A percentile compares a stretch with the other conserved stretches of the same genome.
Evolutionary conservation across 53 echinoderm and acorn worm species (phyloP).

Genomic region (Zoroaster sp.): DNA sequence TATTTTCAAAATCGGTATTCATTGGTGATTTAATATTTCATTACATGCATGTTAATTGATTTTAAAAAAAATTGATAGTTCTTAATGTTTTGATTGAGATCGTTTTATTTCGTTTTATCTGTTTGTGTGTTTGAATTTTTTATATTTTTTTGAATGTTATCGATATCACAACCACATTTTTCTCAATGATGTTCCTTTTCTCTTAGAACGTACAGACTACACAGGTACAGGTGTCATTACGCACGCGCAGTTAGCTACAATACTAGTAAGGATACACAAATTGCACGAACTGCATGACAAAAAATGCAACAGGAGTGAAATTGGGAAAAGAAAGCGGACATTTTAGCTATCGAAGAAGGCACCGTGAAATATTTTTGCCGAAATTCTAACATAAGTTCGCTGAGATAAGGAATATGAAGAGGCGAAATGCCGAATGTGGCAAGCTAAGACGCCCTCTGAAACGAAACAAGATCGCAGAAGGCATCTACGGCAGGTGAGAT

Average conservation of each 20-base stretch:
- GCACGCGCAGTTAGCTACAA: not conserved
- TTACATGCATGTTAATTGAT: too few relatives aligned
- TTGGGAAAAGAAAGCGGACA: constrained; percentile 24
- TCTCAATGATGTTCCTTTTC: not conserved
- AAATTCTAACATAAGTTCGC: constrained; percentile 84
- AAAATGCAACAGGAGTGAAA: constrained; percentile 66
- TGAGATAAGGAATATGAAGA: constrained; percentile 98
- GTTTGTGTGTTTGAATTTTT: too few relatives aligned
- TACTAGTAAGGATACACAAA: not conserved
- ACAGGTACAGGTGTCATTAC: constrained; percentile 18
- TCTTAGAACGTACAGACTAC: not conserved
- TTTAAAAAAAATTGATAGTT: too few relatives aligned
- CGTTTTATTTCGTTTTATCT: too few relatives aligned
- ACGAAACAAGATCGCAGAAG: constrained; percentile 96
- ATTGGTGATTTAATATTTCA: too few relatives aligned
- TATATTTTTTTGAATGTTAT: too few relatives aligned
- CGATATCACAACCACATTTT: too few relatives aligned
- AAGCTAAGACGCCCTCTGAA: constrained; percentile 98
- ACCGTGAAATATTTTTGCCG: constrained; percentile 33
- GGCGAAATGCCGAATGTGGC: constrained; percentile 99
- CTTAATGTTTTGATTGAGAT: too few relatives aligned
- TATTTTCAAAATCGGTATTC: too few relatives aligned
- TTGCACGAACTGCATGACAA: constrained; percentile 40
- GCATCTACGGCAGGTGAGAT: constrained; percentile 96
- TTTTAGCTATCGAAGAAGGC: constrained; percentile 13